Base-by-base conservation (phyloP, 2,888 invertebrate genomes). In the Pandemis heparana region DNA sequence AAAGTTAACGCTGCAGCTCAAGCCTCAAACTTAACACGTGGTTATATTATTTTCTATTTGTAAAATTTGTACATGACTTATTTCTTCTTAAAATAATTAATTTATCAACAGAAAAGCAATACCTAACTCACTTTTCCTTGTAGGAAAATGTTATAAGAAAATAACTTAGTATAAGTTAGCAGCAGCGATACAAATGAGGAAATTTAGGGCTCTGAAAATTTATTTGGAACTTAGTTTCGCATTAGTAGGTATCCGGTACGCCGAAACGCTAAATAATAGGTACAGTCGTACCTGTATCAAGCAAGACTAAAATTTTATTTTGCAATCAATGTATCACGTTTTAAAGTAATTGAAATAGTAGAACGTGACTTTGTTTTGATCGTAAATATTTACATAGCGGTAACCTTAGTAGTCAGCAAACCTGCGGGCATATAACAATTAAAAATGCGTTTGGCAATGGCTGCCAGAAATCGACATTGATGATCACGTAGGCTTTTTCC, bases 241-340 rank as follows among this genome's bases (percentile, higher is more conserved):
- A 8, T 53, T 59, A 18, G 12, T 14, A 32, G 16, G 71, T 60
- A 65, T 70, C 43, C 62, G 41, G 63, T 70, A 46, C 32, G 32
- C 32, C 38, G 16, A 63, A 63, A 16, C 43, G 62, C 61, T 39
- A 43, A 61, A 43, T 32, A 1, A 32, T 32, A 32, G 23, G 23
- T 32, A 72, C 8, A 62, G 9, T 46, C 18, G 43, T 62, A 72
- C n/a, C n/a, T n/a, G n/a, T 67, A 56, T 71, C 43, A 53, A 56
- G 67, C 43, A 53, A 56, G 67, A 67, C 46, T 53, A 56, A 65
- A 56, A 56, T 43, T 53, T 9, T n/a, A 67, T 68, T 48, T 60
- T 63, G 74, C 48, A 69, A 65, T 65, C 63, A 59, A 65, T 60
- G 16, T 39, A 74, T 70, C 74, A 74, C 74, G 74, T 70, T 74